A percentile compares a stretch with the other conserved stretches of the same genome.
These are phyloP conservation scores for Brachionus calyciflorus DNA, from an alignment of 1,140 invertebrate species.

Conservation along the genomic window DNA sequence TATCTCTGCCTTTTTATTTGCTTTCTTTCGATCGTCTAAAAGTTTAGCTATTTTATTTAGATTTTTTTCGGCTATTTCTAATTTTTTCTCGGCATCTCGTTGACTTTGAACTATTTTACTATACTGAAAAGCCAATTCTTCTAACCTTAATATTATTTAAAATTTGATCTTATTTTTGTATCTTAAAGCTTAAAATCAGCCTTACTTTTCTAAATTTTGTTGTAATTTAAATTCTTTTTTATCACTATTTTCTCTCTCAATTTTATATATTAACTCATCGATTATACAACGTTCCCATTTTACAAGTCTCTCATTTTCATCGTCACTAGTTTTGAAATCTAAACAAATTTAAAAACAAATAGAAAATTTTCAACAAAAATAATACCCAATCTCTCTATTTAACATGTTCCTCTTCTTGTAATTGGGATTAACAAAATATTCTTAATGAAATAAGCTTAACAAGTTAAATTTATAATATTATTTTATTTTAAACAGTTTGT, in stretches of 20 bases:
- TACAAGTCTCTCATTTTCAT: background rate
- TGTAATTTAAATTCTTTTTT: constrained; percentile 24
- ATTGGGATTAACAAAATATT: no score
- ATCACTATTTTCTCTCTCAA: constrained; percentile 8
- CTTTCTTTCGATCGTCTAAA: no score
- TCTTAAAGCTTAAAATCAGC: background rate
- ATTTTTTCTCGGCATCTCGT: background rate
- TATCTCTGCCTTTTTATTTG: no score
- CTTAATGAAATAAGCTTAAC: no score
- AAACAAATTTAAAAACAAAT: background rate
- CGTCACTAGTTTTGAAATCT: background rate
- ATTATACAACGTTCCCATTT: constrained; percentile 40
- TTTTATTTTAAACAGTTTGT: no score
- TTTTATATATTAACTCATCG: constrained; percentile 8
- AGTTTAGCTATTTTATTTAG: background rate
- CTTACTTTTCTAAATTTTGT: background rate
- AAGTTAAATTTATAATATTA: no score
- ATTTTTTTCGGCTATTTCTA: background rate
- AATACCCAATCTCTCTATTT: no score
- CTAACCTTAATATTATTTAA: background rate
- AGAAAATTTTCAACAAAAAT: no score
- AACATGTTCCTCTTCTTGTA: no score
- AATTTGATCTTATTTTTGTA: background rate
- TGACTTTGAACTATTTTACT: background rate
- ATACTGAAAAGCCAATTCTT: background rate